Conservation (phyloP, 2,888 invertebrate genomes). For the Leptarthrus brevirostris region DNA sequence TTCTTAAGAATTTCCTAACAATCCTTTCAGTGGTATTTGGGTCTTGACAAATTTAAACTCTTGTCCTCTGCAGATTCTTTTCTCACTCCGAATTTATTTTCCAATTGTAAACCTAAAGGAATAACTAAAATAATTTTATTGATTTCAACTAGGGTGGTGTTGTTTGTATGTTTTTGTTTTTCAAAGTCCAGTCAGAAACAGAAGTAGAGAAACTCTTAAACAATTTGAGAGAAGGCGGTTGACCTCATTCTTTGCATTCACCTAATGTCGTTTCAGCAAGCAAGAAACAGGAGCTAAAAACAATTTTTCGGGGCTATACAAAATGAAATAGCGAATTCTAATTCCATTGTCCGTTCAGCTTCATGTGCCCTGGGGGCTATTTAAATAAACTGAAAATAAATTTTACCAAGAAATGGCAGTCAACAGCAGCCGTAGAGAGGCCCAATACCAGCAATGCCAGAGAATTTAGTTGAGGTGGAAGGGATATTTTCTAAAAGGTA, state of each 20-base stretch:
- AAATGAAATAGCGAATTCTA: conserved; percentile 39
- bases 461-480: conserved; percentile 17
- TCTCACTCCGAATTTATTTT: too few species aligned
- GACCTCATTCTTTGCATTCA: conserved; percentile 29
- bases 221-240: conserved; percentile 21
- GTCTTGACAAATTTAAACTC: too few species aligned
- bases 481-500: conserved; percentile 43
- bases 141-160: not conserved
- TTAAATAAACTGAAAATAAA: conserved; percentile 45
- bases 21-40: too few species aligned
- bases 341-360: conserved; percentile 42
- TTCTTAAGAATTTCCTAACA: too few species aligned
- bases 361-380: conserved; percentile 41
- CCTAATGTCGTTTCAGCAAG: conserved; percentile 13
- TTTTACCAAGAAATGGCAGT: conserved; percentile 28
- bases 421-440: conserved; percentile 11
- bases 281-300: not conserved
- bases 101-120: too few species aligned
- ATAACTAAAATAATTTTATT: not conserved
- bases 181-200: not conserved
- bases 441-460: conserved; percentile 15
- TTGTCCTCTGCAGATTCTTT: too few species aligned
- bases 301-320: conserved; percentile 2
- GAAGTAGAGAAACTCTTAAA: not conserved
- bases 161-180: not conserved